These are phyloP conservation scores for Eledona agricola DNA, from an alignment of 2,888 invertebrate species.

Conservation along the genomic window DNA sequence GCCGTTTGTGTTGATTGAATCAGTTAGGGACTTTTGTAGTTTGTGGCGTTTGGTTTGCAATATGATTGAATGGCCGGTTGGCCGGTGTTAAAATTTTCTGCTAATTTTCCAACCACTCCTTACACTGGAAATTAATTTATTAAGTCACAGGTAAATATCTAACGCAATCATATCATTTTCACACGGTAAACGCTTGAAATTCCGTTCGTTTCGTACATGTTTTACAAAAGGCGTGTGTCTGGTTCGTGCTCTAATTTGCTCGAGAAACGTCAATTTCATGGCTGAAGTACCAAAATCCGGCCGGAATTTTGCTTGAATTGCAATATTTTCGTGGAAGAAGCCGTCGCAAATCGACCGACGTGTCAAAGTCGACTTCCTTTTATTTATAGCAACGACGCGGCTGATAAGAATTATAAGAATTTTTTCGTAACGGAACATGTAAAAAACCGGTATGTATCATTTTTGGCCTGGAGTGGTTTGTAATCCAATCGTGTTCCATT, in stretches of 20 bases:
- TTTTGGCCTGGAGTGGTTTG: slow-evolving; percentile 34
- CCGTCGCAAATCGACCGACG: neutral
- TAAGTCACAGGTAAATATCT: slow-evolving; percentile 21
- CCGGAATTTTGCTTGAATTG: slow-evolving; percentile 2
- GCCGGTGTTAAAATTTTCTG: slow-evolving; percentile 32
- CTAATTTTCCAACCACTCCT: slow-evolving; percentile 33
- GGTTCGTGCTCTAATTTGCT: slow-evolving; percentile 14
- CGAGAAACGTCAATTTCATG: slow-evolving; percentile 30
- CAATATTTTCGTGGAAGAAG: neutral
- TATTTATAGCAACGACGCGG: slow-evolving; percentile 43
- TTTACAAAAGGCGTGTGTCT: neutral
- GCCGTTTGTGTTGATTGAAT: too few relatives aligned
- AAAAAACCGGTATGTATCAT: slow-evolving; percentile 45
- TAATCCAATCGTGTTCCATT: slow-evolving; percentile 4
- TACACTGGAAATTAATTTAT: slow-evolving; percentile 14
- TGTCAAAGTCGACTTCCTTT: too few relatives aligned
- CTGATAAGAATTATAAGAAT: slow-evolving; percentile 32
- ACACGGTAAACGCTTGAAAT: neutral
- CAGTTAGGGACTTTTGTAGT: slow-evolving; percentile 25
- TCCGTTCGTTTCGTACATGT: neutral
- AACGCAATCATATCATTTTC: neutral
- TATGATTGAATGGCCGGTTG: slow-evolving; percentile 35
- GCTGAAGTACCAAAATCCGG: slow-evolving; percentile 7
- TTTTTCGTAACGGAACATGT: slow-evolving; percentile 39
- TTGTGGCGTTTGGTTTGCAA: slow-evolving; percentile 4